Conservation (phyloP, 2,113 vertebrate species). For the Chaetura pelagica region DNA sequence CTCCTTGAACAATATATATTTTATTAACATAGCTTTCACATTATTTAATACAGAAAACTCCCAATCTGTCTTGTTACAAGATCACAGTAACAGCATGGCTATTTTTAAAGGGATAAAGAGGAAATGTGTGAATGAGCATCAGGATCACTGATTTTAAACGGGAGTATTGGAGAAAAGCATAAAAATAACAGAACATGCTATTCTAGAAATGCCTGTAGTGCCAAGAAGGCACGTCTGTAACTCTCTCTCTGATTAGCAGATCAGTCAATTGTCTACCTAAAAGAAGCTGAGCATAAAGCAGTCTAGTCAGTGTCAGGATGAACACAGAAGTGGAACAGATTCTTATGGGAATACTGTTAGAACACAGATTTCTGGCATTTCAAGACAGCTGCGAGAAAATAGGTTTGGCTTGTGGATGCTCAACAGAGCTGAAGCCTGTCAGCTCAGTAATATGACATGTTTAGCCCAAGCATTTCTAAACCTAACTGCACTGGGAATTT, state of each 20-base stretch:
- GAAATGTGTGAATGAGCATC: background rate
- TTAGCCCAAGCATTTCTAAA: background rate
- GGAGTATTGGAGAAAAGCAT: background rate
- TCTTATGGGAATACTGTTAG: slow-evolving; percentile 27
- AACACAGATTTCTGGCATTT: background rate
- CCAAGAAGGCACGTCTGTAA: background rate
- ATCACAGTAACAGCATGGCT: background rate
- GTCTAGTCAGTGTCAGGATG: background rate
- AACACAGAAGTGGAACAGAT: background rate
- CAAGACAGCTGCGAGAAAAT: slow-evolving; percentile 16
- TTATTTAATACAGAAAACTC: background rate
- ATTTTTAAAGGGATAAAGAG: slow-evolving; percentile 45
- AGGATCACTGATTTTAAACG: background rate
- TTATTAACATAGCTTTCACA: background rate
- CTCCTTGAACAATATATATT: background rate
- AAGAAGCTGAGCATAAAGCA: background rate
- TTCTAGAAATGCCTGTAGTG: background rate
- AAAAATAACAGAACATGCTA: background rate
- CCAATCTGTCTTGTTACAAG: background rate
- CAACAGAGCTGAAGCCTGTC: slow-evolving; percentile 3
- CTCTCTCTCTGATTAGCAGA: background rate
- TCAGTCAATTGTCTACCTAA: background rate
- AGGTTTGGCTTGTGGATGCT: background rate
- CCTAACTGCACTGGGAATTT: background rate
- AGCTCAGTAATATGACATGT: background rate